phyloP scores from a whole-genome alignment of 2,888 invertebrate species.

The Drosophila kambysellisi region DNA sequence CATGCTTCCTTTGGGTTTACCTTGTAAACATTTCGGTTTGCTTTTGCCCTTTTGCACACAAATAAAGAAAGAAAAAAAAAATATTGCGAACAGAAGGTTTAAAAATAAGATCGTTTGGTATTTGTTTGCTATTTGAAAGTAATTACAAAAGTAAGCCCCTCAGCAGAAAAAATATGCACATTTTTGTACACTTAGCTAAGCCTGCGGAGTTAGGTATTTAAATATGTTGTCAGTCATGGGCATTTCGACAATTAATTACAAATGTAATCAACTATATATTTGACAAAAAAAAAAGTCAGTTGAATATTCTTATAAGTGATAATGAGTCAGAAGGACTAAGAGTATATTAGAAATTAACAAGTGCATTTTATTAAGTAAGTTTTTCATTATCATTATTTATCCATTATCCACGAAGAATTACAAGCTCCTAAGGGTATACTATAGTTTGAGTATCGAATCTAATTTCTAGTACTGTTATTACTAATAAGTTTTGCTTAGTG shows the following conservation, averaged over 20 bases:
- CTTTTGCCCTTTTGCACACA: conserved; percentile 20
- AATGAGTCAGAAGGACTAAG: not conserved
- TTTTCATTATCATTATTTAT: not conserved
- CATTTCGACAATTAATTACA: conserved; percentile 1
- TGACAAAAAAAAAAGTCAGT: not conserved
- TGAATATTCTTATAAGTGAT: not conserved
- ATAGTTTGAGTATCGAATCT: not conserved
- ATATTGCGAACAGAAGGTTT: conserved; percentile 47
- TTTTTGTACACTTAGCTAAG: conserved; percentile 13
- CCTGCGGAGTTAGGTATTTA: not conserved
- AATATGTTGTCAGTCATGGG: conserved; percentile 5
- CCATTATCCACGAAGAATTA: not conserved
- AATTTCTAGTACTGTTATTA: not conserved
- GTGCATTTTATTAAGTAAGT: not conserved
- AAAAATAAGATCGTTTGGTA: conserved; percentile 49
- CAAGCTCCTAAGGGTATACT: not conserved
- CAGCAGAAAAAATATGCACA: conserved; percentile 26
- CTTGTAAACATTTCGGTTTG: conserved; percentile 54
- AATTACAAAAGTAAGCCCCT: conserved; percentile 74
- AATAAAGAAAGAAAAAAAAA: conserved; percentile 13
- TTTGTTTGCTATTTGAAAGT: conserved; percentile 74
- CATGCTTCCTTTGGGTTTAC: conserved; percentile 37
- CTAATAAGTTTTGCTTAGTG: not conserved
- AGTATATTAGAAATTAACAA: not conserved
- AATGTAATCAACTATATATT: conserved; percentile 1